These are phyloP conservation scores for Hippocampus zosterae DNA, from an alignment of 2,113 vertebrate species.

Conservation along the genomic window DNA sequence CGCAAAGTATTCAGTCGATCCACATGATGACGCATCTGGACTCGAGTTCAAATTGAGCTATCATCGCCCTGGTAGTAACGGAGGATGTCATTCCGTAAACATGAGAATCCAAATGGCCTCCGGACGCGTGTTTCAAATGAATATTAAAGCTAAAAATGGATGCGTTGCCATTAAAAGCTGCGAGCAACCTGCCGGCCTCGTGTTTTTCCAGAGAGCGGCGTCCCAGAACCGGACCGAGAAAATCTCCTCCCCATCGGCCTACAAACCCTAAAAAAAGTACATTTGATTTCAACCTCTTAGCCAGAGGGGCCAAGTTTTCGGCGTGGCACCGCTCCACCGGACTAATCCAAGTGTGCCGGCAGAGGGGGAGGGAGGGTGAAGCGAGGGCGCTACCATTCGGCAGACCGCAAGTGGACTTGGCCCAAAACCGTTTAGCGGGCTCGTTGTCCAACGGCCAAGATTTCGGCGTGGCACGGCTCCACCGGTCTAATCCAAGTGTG, in stretches of 20 bases:
- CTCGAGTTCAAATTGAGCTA: no score
- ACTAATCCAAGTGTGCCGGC: background rate
- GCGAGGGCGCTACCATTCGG: slow-evolving; percentile 55
- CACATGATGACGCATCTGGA: no score
- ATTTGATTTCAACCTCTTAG: background rate
- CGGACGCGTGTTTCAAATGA: background rate
- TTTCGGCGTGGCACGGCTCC: slow-evolving; percentile 1
- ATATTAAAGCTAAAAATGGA: background rate
- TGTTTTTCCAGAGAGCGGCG: background rate
- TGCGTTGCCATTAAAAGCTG: background rate
- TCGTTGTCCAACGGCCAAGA: slow-evolving; percentile 8
- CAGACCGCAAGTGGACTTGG: slow-evolving; percentile 55
- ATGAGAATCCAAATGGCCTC: background rate
- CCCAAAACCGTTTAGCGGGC: slow-evolving; percentile 48
- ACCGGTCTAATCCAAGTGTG: background rate
- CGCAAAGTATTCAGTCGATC: no score
- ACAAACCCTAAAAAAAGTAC: background rate
- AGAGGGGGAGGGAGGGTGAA: slow-evolving; percentile 16
- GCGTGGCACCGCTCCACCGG: background rate
- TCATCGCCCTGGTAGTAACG: no score
- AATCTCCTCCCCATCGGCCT: background rate
- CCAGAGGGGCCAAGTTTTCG: background rate
- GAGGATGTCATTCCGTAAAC: background rate
- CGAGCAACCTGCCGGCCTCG: background rate
- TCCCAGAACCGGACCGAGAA: background rate